phyloP scores from a whole-genome alignment of 2,113 vertebrate species.

The Pangasianodon gigas region DNA sequence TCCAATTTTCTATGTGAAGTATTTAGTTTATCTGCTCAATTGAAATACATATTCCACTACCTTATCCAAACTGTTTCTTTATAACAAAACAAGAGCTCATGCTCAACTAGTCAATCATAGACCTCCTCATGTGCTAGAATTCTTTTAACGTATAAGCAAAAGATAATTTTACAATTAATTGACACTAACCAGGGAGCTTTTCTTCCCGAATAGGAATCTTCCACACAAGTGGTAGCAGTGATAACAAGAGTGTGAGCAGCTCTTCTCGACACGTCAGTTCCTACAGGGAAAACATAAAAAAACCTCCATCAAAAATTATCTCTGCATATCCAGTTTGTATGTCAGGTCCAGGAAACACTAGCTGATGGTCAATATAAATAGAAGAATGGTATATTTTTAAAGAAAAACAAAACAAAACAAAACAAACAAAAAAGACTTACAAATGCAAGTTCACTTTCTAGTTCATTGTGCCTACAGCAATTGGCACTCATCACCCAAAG shows the following conservation, averaged over 20 bases:
- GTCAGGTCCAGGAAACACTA: neutral
- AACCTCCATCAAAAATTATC: neutral
- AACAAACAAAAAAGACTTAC: neutral
- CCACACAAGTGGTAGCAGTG: constrained; percentile 93
- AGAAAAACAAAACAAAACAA: neutral
- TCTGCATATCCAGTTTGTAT: neutral
- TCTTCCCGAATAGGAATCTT: constrained; percentile 93
- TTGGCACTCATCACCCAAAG: neutral
- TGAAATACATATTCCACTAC: neutral
- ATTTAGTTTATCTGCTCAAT: neutral
- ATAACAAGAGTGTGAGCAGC: constrained; percentile 90
- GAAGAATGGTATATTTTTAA: neutral
- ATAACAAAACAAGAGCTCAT: neutral
- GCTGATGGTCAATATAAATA: neutral
- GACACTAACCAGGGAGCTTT: constrained; percentile 82
- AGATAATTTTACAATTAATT: neutral
- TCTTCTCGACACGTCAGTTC: constrained; percentile 95
- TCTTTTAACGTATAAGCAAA: neutral
- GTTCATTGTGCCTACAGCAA: neutral
- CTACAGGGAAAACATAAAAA: constrained; percentile 66
- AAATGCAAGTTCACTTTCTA: neutral
- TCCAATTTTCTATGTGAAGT: neutral
- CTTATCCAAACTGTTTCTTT: neutral
- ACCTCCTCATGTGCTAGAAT: neutral
- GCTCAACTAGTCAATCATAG: neutral